Conservation (phyloP, 1,140 invertebrate genomes). For the Holotrichia oblita region DNA sequence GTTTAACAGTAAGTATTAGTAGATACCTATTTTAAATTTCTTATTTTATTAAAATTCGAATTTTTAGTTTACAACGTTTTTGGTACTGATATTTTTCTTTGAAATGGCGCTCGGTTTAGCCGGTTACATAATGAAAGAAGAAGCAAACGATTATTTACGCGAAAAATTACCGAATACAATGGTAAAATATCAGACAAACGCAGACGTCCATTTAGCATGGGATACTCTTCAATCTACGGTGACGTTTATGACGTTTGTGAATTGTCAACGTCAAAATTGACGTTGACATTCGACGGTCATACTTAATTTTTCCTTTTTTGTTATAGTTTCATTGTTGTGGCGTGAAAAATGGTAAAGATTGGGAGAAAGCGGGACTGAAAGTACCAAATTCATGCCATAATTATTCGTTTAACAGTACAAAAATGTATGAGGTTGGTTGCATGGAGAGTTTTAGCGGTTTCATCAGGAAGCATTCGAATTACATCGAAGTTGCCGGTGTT, state of each 20-base stretch:
- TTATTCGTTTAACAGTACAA: too few species aligned
- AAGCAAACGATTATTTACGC: background rate
- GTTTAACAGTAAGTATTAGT: constrained; percentile 22
- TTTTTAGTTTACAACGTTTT: background rate
- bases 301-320: too few species aligned
- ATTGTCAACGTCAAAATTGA: background rate
- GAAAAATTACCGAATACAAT: background rate
- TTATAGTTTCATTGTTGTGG: too few species aligned
- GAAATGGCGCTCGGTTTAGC: constrained; percentile 29
- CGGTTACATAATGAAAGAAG: constrained; percentile 30
- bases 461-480: too few species aligned
- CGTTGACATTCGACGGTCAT: too few species aligned
- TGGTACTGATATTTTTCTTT: constrained; percentile 26
- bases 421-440: too few species aligned
- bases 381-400: too few species aligned
- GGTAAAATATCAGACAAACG: background rate
- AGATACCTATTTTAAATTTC: too few species aligned
- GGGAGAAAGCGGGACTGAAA: too few species aligned
- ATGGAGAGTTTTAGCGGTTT: too few species aligned
- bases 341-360: too few species aligned
- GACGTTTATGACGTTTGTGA: background rate
- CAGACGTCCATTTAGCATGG: constrained; percentile 6
- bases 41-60: background rate
- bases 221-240: constrained; percentile 21
- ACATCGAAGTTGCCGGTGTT: too few species aligned